Evolutionary conservation across 64 coral and sea anemone genomes (phyloP), one percentile per base, ranked within the genome.

Genomic region (Montipora cactus): DNA sequence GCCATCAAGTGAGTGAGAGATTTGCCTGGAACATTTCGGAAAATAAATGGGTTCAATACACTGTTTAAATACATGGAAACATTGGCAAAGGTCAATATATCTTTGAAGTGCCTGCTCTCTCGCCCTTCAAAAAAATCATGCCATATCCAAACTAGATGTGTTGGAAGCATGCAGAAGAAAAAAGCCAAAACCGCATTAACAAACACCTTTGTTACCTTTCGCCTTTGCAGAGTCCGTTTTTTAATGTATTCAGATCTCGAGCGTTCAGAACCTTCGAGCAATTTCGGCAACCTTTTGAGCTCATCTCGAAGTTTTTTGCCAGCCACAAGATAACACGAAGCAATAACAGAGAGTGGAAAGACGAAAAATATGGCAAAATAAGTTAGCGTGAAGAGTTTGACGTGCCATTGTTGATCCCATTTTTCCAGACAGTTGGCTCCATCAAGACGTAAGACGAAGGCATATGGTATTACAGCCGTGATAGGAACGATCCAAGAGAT

Each of bases 111-210:
- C 7, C 87, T 68, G 23, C 89, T 61, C 0, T 47, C 48, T 19
- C 67, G n/a, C n/a, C 89, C 89, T 44, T 81, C 66, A 1, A 85
- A 92, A 87, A 96, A 99, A 75, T 96, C 95, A 47, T 99, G 92
- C 91, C 95, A 99, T 47, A 99, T 79, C 98, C 98, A 99, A 1
- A 84, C 88, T 61, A 94, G 70, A n/a, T 99, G 95, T 14, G 87
- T 96, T 3, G 98, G 98, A 5, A 99, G 23, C 98, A 99, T 96
- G 22, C 98, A 99, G 19, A 99, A 46, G 10, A 81, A 89, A 77
- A 99, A 99, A 13, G 79, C 92, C 0, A 96, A 86, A 46, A 99
- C 95, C n/a, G 95, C 98, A 2, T 78, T 59, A 45, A 91, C 83
- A 81, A 99, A 99, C 1, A 99, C 81, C 85, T 83, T 96, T 1